A percentile compares a stretch with the other conserved stretches of the same genome.
Conservation (phyloP, 2,888 invertebrate genomes). For the Molorchus minor region DNA sequence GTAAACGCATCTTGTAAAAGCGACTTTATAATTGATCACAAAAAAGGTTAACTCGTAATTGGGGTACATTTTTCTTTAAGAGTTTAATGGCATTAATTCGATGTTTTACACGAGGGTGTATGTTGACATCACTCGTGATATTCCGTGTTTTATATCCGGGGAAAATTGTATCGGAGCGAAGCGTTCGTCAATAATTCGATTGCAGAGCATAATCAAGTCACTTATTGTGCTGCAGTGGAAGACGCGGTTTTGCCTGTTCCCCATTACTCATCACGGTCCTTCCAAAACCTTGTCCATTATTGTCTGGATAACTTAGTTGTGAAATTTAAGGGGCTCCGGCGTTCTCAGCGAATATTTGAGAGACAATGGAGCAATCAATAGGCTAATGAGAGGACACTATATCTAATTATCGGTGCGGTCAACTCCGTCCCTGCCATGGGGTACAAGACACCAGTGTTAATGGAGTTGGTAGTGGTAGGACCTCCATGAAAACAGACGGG, state of each 20-base stretch:
- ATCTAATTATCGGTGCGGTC: constrained; percentile 54
- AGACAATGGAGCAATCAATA: constrained; percentile 66
- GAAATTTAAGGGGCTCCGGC: constrained; percentile 56
- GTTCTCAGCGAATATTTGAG: constrained; percentile 48
- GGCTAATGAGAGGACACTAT: constrained; percentile 65
- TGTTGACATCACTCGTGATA: too few relatives aligned
- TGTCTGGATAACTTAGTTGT: constrained; percentile 58
- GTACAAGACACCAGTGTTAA: constrained; percentile 47
- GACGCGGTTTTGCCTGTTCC: constrained; percentile 37
- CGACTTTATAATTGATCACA: too few relatives aligned
- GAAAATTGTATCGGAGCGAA: constrained; percentile 27
- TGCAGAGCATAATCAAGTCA: constrained; percentile 45
- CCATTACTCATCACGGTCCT: constrained; percentile 33
- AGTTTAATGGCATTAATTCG: too few relatives aligned
- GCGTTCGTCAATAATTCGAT: constrained; percentile 34
- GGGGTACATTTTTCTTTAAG: too few relatives aligned
- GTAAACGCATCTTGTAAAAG: too few relatives aligned
- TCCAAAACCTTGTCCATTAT: constrained; percentile 59
- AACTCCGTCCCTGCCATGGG: constrained; percentile 53
- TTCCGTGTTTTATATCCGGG: too few relatives aligned
- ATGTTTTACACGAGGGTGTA: too few relatives aligned
- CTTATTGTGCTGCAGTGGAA: constrained; percentile 43
- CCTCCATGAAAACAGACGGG: constrained; percentile 5
- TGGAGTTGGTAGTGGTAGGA: constrained; percentile 37
- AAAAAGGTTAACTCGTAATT: too few relatives aligned